Conservation (phyloP, 2,113 vertebrate species). For the Urocitellus parryii region DNA sequence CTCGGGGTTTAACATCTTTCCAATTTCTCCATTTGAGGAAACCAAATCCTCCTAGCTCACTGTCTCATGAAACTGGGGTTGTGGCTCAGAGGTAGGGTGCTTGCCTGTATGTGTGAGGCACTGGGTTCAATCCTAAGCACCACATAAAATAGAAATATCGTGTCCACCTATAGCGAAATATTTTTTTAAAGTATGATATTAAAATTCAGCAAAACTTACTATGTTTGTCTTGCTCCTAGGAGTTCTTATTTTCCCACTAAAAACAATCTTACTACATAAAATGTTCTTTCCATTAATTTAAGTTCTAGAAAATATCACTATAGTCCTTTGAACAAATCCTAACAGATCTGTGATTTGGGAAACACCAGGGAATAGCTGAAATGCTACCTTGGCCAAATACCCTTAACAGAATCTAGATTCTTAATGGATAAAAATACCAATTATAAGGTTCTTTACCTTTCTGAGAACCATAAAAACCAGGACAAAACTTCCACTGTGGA, state of each 20-base stretch:
- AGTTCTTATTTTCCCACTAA: neutral
- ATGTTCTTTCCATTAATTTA: slow-evolving; percentile 24
- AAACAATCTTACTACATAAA: neutral
- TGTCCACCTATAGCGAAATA: no score
- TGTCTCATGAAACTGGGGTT: no score
- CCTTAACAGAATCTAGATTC: neutral
- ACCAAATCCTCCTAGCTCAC: neutral
- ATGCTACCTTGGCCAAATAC: neutral
- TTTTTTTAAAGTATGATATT: neutral
- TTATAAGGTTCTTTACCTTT: neutral
- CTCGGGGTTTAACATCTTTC: neutral
- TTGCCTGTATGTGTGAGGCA: no score
- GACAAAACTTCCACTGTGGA: neutral
- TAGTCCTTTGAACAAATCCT: slow-evolving; percentile 6
- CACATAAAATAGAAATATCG: no score
- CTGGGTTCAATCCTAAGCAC: no score
- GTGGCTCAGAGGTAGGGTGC: no score
- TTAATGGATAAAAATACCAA: neutral
- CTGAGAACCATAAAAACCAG: neutral
- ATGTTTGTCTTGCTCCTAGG: neutral
- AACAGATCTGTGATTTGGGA: neutral
- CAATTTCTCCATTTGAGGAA: neutral
- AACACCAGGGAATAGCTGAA: neutral
- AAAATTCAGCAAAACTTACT: slow-evolving; percentile 29
- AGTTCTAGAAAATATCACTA: neutral